A percentile compares a stretch with the other conserved stretches of the same genome.
These are phyloP conservation scores for Sebastes aleutianus DNA, from an alignment of 2,797 vertebrate species.

Conservation along the genomic window DNA sequence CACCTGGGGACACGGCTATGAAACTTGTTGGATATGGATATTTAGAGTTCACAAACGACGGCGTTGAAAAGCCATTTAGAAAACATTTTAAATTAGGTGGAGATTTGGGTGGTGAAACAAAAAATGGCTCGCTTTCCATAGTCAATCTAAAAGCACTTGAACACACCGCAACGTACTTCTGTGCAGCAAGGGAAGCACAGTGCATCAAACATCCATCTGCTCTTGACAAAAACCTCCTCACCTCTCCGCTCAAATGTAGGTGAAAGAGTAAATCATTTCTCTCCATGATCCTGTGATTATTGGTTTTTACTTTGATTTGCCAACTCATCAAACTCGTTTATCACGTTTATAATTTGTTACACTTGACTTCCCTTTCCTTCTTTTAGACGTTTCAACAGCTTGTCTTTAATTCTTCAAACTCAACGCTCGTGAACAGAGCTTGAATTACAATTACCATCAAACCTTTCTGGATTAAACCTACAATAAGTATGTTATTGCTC, in stretches of 20 bases:
- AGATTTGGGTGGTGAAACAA: not conserved
- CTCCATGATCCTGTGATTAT: not conserved
- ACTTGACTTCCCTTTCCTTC: not conserved
- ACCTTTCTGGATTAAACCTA: not conserved
- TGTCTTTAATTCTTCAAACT: not conserved
- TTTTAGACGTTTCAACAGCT: not conserved
- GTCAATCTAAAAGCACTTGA: not conserved
- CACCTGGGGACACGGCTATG: constrained; percentile 10
- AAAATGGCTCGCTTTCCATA: not conserved
- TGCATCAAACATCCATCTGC: constrained; percentile 15
- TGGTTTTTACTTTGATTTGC: not conserved
- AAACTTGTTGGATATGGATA: constrained; percentile 31
- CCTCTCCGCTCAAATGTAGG: not conserved
- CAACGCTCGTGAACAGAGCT: not conserved
- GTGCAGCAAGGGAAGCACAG: constrained; percentile 45
- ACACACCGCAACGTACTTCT: constrained; percentile 15
- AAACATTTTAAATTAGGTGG: not conserved
- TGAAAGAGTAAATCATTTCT: not conserved
- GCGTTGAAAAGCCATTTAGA: not conserved
- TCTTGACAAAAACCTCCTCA: constrained; percentile 39
- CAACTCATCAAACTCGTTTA: not conserved
- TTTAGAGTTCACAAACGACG: not conserved
- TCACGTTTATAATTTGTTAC: not conserved
- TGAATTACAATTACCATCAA: not conserved
- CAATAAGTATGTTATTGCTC: too few relatives aligned